These are phyloP conservation scores for Melozone crissalis DNA, from an alignment of 2,113 vertebrate species.

Conservation along the genomic window DNA sequence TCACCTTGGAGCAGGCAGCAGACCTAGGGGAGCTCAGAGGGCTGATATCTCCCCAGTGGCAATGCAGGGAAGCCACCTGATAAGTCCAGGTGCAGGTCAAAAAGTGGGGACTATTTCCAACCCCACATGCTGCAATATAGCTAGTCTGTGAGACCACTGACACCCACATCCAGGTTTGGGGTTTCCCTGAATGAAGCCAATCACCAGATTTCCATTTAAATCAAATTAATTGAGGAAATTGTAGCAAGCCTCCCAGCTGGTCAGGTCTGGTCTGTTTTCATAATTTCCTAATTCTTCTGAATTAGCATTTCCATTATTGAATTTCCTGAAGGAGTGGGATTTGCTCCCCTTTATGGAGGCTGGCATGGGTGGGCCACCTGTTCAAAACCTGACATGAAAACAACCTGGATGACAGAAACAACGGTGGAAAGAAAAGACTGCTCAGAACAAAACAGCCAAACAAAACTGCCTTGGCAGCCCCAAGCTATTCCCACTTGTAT, in stretches of 20 bases:
- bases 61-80: neutral
- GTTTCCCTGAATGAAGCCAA: neutral
- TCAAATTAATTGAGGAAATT: neutral
- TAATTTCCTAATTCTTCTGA: neutral
- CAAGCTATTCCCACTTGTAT: neutral
- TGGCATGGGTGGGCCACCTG: neutral
- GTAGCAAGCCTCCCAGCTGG: neutral
- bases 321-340: neutral
- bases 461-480: accelerated
- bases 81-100: neutral
- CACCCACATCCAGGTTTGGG: neutral
- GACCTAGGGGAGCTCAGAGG: accelerated
- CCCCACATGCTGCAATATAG: neutral
- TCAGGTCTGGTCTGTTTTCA: neutral
- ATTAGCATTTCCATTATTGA: neutral
- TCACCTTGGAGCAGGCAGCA: neutral
- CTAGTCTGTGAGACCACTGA: neutral
- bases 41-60: neutral
- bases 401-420: neutral
- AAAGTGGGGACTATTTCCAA: neutral
- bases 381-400: neutral
- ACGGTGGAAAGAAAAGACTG: neutral
- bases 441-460: neutral
- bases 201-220: neutral
- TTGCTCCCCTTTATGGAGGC: neutral